phyloP scores from a whole-genome alignment of 2,888 invertebrate species.

The Epirrita christyi region DNA sequence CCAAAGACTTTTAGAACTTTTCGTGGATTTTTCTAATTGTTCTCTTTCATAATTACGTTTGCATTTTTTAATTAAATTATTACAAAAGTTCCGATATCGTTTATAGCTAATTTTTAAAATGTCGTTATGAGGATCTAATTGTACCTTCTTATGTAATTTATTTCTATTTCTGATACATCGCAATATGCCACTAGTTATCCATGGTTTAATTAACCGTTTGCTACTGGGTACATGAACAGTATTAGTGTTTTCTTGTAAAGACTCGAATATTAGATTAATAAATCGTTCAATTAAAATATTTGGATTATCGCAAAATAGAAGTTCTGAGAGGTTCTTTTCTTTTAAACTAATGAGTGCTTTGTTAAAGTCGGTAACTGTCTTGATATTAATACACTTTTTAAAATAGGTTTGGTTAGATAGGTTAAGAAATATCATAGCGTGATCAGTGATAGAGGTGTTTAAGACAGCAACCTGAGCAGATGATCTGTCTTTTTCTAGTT shows the following conservation, averaged over 20 bases:
- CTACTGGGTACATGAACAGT: background rate
- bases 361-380: no score
- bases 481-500: background rate
- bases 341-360: no score
- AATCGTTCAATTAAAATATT: no score
- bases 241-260: background rate
- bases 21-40: background rate
- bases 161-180: slow-evolving; percentile 6
- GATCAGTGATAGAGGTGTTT: no score
- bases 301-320: no score
- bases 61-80: slow-evolving; percentile 1
- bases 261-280: no score
- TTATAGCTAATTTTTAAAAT: no score
- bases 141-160: background rate
- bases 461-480: background rate
- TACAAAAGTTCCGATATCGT: slow-evolving; percentile 4
- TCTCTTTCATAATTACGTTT: slow-evolving; percentile 2
- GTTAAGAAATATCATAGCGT: no score
- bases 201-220: background rate
- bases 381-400: no score
- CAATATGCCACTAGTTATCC: slow-evolving; percentile 2
- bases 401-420: no score
- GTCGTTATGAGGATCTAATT: no score
- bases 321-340: no score
- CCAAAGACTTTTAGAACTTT: background rate